Conservation (phyloP, 1,140 invertebrate species). For the Trichonephila clavata region DNA sequence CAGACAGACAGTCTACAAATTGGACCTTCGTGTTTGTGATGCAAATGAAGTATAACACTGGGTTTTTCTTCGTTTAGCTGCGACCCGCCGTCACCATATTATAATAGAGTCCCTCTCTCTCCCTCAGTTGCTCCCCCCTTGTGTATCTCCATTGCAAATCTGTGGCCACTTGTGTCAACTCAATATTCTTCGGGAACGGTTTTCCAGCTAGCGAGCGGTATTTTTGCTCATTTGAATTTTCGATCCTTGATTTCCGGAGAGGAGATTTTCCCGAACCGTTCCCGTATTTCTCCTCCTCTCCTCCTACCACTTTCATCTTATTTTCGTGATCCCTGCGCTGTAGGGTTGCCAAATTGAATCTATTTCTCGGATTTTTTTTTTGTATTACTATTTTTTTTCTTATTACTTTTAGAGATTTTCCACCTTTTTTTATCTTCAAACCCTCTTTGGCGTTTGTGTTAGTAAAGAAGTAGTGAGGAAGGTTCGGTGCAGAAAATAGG, state of each 20-base stretch:
- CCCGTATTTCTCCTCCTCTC: neutral
- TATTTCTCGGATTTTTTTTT: slow-evolving; percentile 43
- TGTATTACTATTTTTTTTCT: neutral
- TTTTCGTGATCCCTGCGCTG: slow-evolving; percentile 70
- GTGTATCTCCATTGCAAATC: slow-evolving; percentile 76
- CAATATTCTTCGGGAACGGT: slow-evolving; percentile 75
- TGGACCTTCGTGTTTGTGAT: slow-evolving; percentile 74
- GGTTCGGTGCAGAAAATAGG: neutral
- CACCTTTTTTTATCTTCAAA: neutral
- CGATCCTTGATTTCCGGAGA: slow-evolving; percentile 74
- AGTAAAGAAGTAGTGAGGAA: slow-evolving; percentile 56
- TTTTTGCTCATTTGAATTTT: slow-evolving; percentile 77
- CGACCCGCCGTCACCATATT: slow-evolving; percentile 71
- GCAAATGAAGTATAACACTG: slow-evolving; percentile 70
- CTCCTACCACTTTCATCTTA: slow-evolving; percentile 59
- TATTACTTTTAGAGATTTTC: neutral
- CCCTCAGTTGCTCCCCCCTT: slow-evolving; percentile 16
- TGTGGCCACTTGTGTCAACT: slow-evolving; percentile 75
- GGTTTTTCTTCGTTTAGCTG: slow-evolving; percentile 59
- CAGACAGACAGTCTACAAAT: slow-evolving; percentile 74
- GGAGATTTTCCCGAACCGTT: slow-evolving; percentile 12
- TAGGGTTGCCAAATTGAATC: slow-evolving; percentile 76
- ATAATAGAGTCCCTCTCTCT: slow-evolving; percentile 66
- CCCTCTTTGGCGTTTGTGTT: slow-evolving; percentile 51
- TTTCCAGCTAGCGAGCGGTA: slow-evolving; percentile 70